phyloP scores from a whole-genome alignment of 1,140 invertebrate species.

The Palaemon carinicauda region DNA sequence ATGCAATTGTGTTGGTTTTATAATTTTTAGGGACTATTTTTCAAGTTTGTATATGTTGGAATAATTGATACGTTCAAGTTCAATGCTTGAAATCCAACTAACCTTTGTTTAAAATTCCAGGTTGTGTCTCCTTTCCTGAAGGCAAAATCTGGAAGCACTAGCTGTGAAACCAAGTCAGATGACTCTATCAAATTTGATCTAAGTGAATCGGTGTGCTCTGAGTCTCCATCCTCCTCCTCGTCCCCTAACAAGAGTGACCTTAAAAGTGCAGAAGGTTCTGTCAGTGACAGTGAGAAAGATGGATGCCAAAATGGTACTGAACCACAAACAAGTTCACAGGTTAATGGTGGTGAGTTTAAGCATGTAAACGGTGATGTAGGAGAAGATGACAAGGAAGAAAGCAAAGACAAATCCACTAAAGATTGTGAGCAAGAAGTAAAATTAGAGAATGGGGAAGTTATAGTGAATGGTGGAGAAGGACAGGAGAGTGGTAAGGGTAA shows the following conservation, averaged over 20 bases:
- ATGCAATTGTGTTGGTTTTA: too few relatives aligned
- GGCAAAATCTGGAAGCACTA: not conserved
- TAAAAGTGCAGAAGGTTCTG: not conserved
- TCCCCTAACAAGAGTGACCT: not conserved
- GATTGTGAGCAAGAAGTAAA: not conserved
- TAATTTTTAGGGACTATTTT: too few relatives aligned
- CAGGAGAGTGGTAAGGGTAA: constrained; percentile 62
- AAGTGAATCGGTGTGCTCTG: not conserved
- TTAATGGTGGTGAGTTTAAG: constrained; percentile 10
- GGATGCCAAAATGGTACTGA: constrained; percentile 22
- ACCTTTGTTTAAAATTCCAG: not conserved
- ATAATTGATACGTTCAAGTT: too few relatives aligned
- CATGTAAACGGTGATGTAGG: constrained; percentile 60
- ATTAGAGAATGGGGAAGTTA: constrained; percentile 28
- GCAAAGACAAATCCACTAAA: not conserved
- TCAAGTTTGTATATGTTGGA: too few relatives aligned
- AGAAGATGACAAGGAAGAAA: constrained; percentile 64
- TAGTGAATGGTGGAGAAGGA: constrained; percentile 10
- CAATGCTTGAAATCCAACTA: too few relatives aligned
- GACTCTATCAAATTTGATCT: constrained; percentile 8
- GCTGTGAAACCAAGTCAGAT: not conserved
- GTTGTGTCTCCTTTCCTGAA: constrained; percentile 31
- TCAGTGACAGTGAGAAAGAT: not conserved
- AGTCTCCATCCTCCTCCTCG: not conserved
- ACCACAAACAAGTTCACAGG: constrained; percentile 3